A percentile compares a stretch with the other conserved stretches of the same genome.
Conservation (phyloP, 1,140 invertebrate species). For the Pachyrhynchus sulphureomaculatus region DNA sequence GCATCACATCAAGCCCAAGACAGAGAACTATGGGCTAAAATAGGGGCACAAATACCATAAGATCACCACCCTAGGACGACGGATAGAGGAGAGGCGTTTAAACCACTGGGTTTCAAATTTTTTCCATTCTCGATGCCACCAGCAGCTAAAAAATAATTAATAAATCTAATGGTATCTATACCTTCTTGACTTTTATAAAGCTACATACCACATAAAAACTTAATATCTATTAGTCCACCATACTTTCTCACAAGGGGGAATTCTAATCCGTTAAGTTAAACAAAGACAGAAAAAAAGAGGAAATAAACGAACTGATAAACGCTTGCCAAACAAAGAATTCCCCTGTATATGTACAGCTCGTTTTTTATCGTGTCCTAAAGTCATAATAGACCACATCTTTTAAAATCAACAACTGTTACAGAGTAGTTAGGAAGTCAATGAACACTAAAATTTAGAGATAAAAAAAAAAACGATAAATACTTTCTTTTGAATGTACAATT, state of each 20-base stretch:
- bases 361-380: slow-evolving; percentile 3
- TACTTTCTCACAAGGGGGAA: slow-evolving; percentile 6
- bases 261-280: slow-evolving; percentile 1
- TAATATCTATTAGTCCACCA: neutral
- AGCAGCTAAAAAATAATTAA: no score
- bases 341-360: neutral
- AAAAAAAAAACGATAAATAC: neutral
- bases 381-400: slow-evolving; percentile 7
- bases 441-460: neutral
- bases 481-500: neutral
- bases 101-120: no score
- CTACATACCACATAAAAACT: neutral
- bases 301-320: slow-evolving; percentile 6
- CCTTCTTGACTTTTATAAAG: neutral
- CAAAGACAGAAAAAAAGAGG: slow-evolving; percentile 6
- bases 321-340: slow-evolving; percentile 1
- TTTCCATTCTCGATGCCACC: no score
- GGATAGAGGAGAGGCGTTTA: no score
- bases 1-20: no score
- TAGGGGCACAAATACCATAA: no score
- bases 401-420: slow-evolving; percentile 8
- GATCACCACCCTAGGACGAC: no score
- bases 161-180: no score
- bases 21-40: no score
- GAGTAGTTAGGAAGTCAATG: neutral